These are phyloP conservation scores for Napeogenes inachia DNA, from an alignment of 2,888 invertebrate genomes.

Conservation along the genomic window DNA sequence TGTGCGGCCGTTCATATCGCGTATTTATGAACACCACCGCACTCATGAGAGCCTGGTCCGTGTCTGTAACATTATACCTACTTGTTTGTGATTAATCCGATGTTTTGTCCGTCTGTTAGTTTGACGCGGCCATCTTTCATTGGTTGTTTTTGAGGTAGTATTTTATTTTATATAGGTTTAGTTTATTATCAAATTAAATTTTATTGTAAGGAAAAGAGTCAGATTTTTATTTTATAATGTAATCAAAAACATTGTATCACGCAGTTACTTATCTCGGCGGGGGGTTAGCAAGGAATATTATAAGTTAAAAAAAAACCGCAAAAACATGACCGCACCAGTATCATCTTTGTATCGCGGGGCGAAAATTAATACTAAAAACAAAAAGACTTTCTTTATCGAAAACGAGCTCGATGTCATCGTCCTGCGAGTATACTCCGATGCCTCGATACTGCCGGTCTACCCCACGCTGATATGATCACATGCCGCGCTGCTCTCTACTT, in stretches of 20 bases:
- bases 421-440: constrained; percentile 48
- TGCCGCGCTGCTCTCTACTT: constrained; percentile 23
- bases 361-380: constrained; percentile 65
- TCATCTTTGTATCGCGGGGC: constrained; percentile 52
- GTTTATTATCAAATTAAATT: constrained; percentile 2
- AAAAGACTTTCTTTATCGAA: constrained; percentile 61
- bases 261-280: constrained; percentile 27
- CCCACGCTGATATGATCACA: constrained; percentile 42
- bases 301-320: constrained; percentile 26
- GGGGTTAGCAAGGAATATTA: constrained; percentile 25
- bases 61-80: constrained; percentile 58
- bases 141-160: constrained; percentile 9
- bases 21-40: constrained; percentile 68
- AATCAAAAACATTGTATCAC: constrained; percentile 23
- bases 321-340: constrained; percentile 36
- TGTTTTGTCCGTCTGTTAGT: constrained; percentile 41
- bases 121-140: constrained; percentile 37
- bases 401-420: constrained; percentile 66
- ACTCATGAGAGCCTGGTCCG: constrained; percentile 58
- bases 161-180: background rate
- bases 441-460: constrained; percentile 48
- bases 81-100: constrained; percentile 56
- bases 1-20: constrained; percentile 69
- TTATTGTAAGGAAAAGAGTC: constrained; percentile 1
- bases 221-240: constrained; percentile 13